Evolutionary conservation across 2,113 vertebrate species (phyloP).

Genomic region (Apistogramma diplotaenia): DNA sequence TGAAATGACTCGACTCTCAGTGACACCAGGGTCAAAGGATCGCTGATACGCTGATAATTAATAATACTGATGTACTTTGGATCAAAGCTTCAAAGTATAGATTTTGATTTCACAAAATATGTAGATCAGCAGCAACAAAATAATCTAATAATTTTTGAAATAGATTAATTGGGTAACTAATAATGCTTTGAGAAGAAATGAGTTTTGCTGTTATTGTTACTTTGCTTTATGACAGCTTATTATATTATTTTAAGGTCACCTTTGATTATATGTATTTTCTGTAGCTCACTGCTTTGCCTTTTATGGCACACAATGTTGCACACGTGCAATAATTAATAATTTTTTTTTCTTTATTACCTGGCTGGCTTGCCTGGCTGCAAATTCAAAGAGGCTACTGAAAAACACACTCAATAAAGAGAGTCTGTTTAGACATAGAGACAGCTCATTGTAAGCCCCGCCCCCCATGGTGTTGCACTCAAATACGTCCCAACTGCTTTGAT

Average conservation of each 20-base stretch:
- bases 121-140: neutral
- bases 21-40: neutral
- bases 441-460: neutral
- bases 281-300: too few species aligned
- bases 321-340: too few species aligned
- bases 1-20: neutral
- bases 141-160: neutral
- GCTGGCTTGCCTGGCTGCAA: too few species aligned
- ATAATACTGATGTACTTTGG: neutral
- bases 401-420: neutral
- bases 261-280: neutral
- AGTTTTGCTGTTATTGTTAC: too few species aligned
- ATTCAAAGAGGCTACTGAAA: neutral
- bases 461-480: too few species aligned
- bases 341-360: too few species aligned
- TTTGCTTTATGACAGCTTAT: too few species aligned
- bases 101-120: neutral
- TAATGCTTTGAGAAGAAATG: too few species aligned
- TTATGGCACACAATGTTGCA: too few species aligned
- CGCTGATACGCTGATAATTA: neutral
- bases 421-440: neutral
- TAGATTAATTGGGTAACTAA: neutral
- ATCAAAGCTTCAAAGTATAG: neutral
- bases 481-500: neutral
- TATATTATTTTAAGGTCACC: neutral